These are phyloP conservation scores for Leptinotarsa juncta DNA, from an alignment of 2,888 invertebrate species.

Conservation along the genomic window DNA sequence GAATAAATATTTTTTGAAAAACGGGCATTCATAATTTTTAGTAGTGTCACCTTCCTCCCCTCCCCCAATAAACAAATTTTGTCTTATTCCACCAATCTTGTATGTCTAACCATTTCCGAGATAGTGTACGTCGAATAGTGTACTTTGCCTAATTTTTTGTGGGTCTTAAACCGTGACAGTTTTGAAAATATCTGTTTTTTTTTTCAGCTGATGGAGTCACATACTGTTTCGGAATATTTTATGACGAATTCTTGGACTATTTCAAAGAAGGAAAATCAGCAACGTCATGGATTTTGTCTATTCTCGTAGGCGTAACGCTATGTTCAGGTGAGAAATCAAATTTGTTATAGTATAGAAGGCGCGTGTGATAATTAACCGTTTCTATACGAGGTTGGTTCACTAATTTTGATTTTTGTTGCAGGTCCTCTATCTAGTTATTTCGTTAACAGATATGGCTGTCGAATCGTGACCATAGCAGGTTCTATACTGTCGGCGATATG, in stretches of 20 bases:
- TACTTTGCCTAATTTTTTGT: no score
- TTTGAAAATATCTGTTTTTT: constrained; percentile 23
- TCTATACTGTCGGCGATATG: constrained; percentile 82
- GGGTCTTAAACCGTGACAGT: background rate
- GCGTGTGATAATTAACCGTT: background rate
- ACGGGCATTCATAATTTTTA: no score
- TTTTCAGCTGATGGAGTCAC: constrained; percentile 96
- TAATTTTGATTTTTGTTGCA: constrained; percentile 62
- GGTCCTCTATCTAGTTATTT: constrained; percentile 96
- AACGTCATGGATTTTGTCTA: constrained; percentile 93
- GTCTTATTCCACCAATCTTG: no score
- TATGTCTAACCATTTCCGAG: no score
- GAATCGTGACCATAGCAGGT: constrained; percentile 90
- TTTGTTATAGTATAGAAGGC: background rate
- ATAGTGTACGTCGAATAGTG: no score
- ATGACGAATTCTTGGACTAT: constrained; percentile 85
- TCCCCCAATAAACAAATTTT: no score
- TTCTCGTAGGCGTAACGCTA: constrained; percentile 94
- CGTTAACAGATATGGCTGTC: constrained; percentile 95
- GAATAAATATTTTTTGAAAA: no score
- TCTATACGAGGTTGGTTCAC: background rate
- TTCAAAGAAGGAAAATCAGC: constrained; percentile 87
- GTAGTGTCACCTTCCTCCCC: no score
- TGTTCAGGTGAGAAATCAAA: constrained; percentile 80
- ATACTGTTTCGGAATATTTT: constrained; percentile 96